These are phyloP conservation scores for Corvus cornix DNA, from an alignment of 2,113 vertebrate genomes.

Conservation along the genomic window DNA sequence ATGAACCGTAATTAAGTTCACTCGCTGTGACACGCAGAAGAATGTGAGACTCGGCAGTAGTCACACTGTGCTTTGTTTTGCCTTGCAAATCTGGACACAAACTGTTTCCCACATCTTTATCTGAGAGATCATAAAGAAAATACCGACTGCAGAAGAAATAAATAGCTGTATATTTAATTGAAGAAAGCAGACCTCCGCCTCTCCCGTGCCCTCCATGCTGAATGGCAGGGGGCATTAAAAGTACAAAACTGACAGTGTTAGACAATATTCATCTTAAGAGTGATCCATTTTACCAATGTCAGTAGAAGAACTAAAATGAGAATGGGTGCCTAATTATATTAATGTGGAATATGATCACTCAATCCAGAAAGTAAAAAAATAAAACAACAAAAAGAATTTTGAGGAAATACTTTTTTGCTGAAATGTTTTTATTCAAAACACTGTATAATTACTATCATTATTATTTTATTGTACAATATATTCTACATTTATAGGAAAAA, in stretches of 20 bases:
- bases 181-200: neutral
- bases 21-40: conserved; percentile 52
- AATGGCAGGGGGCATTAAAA: neutral
- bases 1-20: conserved; percentile 60
- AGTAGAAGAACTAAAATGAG: neutral
- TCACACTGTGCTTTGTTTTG: conserved; percentile 38
- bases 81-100: conserved; percentile 34
- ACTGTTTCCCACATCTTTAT: conserved; percentile 33
- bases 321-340: neutral
- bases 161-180: neutral
- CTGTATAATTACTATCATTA: neutral
- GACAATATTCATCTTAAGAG: neutral
- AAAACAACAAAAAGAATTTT: neutral
- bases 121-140: neutral
- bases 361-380: neutral
- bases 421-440: neutral
- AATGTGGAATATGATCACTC: neutral
- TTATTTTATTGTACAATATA: neutral
- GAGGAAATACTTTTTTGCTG: neutral
- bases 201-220: neutral
- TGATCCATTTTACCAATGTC: neutral
- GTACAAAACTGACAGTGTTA: neutral
- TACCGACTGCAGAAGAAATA: neutral
- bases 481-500: neutral
- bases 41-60: conserved; percentile 30